Conservation (phyloP, 2,797 vertebrate species). For the Ibycter americanus region DNA sequence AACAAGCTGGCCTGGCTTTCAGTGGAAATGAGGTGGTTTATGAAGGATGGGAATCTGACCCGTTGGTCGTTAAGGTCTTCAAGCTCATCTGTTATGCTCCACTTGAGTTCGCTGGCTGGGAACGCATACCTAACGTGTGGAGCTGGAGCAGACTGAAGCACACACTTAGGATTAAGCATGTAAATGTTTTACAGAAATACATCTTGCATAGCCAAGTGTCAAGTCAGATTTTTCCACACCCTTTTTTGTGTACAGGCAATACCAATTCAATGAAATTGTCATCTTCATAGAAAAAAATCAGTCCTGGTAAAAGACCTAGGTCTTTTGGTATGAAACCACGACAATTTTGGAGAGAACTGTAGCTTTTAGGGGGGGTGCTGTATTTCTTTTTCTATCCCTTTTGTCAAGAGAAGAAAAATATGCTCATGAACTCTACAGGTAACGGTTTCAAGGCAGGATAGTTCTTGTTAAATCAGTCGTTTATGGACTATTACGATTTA, state of each 20-base stretch:
- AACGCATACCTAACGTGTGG: neutral
- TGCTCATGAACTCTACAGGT: neutral
- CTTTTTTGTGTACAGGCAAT: neutral
- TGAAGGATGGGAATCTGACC: neutral
- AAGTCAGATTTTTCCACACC: neutral
- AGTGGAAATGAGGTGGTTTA: neutral
- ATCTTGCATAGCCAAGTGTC: neutral
- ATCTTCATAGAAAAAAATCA: neutral
- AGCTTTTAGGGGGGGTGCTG: neutral
- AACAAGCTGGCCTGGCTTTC: neutral
- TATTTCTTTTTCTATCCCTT: neutral
- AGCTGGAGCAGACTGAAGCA: neutral
- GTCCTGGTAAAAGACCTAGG: neutral
- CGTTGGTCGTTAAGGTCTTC: neutral
- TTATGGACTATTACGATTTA: neutral
- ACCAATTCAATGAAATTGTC: neutral
- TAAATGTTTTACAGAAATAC: neutral
- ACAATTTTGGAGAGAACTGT: neutral
- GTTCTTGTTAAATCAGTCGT: neutral
- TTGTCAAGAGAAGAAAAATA: neutral
- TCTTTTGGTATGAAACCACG: neutral
- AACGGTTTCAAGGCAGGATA: neutral
- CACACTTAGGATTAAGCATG: fast-evolving
- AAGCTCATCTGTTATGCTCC: neutral
- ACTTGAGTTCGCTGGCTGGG: neutral